A percentile compares a stretch with the other conserved stretches of the same genome.
phyloP scores from a whole-genome alignment of 35 echinoderm and acorn worm species.

The Acanthaster planci region DNA sequence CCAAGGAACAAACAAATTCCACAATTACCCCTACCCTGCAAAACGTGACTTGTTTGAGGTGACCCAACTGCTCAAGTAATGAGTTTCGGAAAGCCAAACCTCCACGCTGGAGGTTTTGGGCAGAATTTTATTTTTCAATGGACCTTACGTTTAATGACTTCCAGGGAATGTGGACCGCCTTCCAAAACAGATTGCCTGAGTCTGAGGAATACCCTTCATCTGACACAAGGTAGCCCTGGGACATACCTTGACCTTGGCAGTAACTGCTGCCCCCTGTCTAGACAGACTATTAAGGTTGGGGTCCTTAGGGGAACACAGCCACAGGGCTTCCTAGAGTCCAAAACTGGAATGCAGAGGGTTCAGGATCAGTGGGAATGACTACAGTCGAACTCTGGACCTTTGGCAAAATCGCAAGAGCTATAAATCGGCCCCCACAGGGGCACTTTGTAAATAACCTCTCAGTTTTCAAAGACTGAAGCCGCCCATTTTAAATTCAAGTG shows the following conservation, averaged over 20 bases:
- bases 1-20: constrained; percentile 21
- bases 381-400: no score
- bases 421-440: no score
- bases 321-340: constrained; percentile 5
- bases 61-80: no score
- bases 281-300: not conserved
- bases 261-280: not conserved
- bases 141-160: no score
- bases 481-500: no score
- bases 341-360: not conserved
- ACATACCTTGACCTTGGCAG: constrained; percentile 14
- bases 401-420: no score
- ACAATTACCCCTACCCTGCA: not conserved
- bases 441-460: no score
- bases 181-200: not conserved
- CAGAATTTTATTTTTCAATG: no score
- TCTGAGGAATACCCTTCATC: not conserved
- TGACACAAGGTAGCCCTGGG: not conserved
- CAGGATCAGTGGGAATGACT: not conserved
- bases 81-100: no score
- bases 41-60: no score
- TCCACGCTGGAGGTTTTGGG: no score
- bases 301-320: constrained; percentile 13
- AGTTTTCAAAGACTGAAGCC: no score
- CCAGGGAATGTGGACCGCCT: not conserved